Percentiles rank a stretch among this genome's conserved stretches.
phyloP scores from a whole-genome alignment of 2,888 invertebrate genomes.

The Escarpia spicata region DNA sequence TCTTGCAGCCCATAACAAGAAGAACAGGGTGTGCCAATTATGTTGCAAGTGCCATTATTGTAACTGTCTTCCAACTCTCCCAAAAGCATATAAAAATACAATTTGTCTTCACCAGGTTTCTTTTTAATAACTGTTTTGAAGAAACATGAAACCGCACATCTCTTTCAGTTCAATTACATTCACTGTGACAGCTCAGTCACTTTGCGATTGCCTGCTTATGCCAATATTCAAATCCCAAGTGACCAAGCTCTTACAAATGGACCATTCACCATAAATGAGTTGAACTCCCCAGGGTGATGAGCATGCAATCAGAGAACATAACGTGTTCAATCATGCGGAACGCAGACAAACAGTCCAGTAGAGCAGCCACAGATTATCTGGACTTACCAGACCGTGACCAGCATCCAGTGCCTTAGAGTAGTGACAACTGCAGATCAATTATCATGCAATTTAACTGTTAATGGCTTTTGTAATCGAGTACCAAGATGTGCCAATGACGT shows the following conservation, averaged over 20 bases:
- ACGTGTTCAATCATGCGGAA: neutral
- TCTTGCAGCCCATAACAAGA: no score
- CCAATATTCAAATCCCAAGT: neutral
- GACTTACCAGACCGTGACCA: neutral
- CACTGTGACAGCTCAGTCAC: neutral
- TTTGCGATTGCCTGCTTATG: neutral
- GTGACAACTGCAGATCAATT: neutral
- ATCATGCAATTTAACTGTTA: neutral
- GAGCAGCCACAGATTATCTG: neutral
- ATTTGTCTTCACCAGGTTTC: neutral
- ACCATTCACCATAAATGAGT: neutral
- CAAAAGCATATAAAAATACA: neutral
- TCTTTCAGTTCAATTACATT: neutral
- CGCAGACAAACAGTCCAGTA: neutral
- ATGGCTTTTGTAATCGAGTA: neutral
- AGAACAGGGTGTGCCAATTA: neutral
- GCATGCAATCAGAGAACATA: neutral
- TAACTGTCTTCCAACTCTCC: neutral
- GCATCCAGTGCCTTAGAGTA: neutral
- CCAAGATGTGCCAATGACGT: neutral
- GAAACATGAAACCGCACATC: neutral
- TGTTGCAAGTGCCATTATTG: neutral
- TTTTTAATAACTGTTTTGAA: neutral
- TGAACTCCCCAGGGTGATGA: neutral
- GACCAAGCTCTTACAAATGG: slow-evolving; percentile 1